phyloP scores from a whole-genome alignment of 2,888 invertebrate species.

The Bellardia bayeri region DNA sequence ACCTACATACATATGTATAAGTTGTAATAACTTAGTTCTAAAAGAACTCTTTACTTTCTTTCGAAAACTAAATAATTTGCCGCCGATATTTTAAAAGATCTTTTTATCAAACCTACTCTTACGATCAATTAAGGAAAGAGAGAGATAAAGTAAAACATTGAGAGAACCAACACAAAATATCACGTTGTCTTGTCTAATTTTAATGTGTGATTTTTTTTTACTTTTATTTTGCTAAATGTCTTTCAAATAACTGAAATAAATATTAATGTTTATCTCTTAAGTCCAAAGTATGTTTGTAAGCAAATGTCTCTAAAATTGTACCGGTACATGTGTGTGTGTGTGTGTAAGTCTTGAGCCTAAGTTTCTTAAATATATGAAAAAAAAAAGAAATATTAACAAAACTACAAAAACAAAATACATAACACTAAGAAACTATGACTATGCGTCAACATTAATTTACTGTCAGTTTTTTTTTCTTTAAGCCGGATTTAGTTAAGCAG shows the following conservation, averaged over 20 bases:
- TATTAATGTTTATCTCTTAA: conserved; percentile 74
- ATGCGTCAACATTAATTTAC: conserved; percentile 82
- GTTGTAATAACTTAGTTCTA: not conserved
- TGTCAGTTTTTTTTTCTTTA: conserved; percentile 81
- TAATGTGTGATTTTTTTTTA: conserved; percentile 82
- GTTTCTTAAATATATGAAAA: conserved; percentile 40
- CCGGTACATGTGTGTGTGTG: not conserved
- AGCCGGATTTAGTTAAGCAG: conserved; percentile 85
- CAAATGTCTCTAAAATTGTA: conserved; percentile 36
- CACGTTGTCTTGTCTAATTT: conserved; percentile 69
- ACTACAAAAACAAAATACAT: conserved; percentile 27
- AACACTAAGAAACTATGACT: conserved; percentile 68
- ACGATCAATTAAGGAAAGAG: not conserved
- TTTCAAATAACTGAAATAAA: conserved; percentile 68
- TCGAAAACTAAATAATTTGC: not conserved
- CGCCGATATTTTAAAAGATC: not conserved
- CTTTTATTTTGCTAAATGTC: conserved; percentile 72
- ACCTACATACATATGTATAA: no score
- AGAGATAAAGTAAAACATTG: not conserved
- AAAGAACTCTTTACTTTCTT: not conserved
- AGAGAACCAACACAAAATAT: conserved; percentile 19
- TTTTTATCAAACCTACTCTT: not conserved
- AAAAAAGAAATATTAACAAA: not conserved
- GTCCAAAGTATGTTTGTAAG: conserved; percentile 63
- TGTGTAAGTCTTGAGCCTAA: conserved; percentile 42